Percentiles rank a stretch among this genome's conserved stretches.
phyloP scores from a whole-genome alignment of 2,888 invertebrate genomes.

The Nephrotoma guestfalica region DNA sequence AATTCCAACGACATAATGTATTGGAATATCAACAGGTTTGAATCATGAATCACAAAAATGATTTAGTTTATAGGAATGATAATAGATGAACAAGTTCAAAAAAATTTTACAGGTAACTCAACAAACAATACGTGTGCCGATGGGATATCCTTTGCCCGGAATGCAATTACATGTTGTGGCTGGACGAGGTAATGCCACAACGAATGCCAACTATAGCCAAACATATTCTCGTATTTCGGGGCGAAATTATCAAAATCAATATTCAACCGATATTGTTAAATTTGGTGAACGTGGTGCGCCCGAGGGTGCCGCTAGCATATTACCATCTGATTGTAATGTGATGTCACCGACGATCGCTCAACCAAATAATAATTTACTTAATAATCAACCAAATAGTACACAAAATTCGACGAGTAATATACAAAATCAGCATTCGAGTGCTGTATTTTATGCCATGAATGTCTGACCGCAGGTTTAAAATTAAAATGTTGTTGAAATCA shows the following conservation, averaged over 20 bases:
- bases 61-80: background rate
- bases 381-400: conserved; percentile 26
- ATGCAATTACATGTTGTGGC: conserved; percentile 35
- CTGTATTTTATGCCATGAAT: conserved; percentile 74
- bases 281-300: conserved; percentile 52
- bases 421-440: conserved; percentile 22
- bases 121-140: conserved; percentile 35
- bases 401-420: conserved; percentile 23
- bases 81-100: conserved; percentile 10
- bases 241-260: conserved; percentile 18
- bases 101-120: conserved; percentile 27
- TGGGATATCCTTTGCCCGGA: conserved; percentile 33
- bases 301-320: conserved; percentile 53
- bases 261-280: conserved; percentile 16
- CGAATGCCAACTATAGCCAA: conserved; percentile 18
- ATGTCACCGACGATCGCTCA: conserved; percentile 36
- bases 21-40: conserved; percentile 32
- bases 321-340: conserved; percentile 26
- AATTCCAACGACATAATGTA: conserved; percentile 30
- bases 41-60: conserved; percentile 8
- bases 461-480: conserved; percentile 56
- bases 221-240: conserved; percentile 14
- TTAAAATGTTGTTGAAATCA: background rate
- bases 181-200: conserved; percentile 24
- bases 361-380: conserved; percentile 13